Percentiles rank a stretch among this genome's conserved stretches.
Evolutionary conservation across 2,797 vertebrate species (phyloP).

Genomic region (Poeciliopsis infans): DNA sequence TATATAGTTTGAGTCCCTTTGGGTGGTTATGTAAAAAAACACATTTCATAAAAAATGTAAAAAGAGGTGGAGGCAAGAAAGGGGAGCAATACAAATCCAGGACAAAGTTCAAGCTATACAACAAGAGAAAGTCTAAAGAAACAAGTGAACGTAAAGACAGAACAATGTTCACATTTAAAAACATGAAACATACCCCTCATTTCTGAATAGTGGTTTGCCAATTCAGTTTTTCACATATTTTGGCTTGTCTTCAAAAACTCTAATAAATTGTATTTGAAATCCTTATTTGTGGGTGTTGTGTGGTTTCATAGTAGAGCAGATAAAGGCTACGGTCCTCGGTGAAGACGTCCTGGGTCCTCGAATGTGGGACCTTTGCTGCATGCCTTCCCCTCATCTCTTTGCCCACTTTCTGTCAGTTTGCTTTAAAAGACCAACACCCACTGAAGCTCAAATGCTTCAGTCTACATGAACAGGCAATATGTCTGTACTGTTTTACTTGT

Average conservation of each 20-base stretch:
- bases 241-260: background rate
- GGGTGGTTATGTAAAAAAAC: constrained; percentile 74
- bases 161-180: background rate
- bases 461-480: background rate
- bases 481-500: background rate
- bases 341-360: no score
- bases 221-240: background rate
- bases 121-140: constrained; percentile 21
- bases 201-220: background rate
- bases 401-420: background rate
- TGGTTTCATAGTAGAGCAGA: no score
- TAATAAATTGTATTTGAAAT: background rate
- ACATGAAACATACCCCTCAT: background rate
- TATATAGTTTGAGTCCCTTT: constrained; percentile 61
- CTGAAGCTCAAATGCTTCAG: background rate
- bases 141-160: constrained; percentile 18
- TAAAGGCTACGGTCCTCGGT: no score
- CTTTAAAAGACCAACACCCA: background rate
- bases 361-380: no score
- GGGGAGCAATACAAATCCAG: constrained; percentile 33
- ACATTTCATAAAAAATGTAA: constrained; percentile 68
- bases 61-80: constrained; percentile 32
- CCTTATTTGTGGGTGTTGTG: background rate
- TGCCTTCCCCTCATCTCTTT: no score
- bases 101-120: constrained; percentile 44